Conservation (phyloP, 1,140 invertebrate species). For the Rhopalosiphum padi region DNA sequence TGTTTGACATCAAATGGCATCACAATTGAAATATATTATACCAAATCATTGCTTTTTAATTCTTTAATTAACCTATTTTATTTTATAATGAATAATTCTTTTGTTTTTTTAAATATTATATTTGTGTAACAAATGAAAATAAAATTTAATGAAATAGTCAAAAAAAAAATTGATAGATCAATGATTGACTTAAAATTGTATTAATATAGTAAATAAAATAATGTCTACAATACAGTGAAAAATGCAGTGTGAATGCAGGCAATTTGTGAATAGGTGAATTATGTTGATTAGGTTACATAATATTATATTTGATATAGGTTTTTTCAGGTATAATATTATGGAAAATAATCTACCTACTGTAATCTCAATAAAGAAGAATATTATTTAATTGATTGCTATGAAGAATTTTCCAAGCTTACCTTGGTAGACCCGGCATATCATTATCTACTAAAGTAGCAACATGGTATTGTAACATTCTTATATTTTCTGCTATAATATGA, state of each 20-base stretch:
- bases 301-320: background rate
- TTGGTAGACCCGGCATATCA: constrained; percentile 96
- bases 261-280: background rate
- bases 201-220: background rate
- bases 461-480: constrained; percentile 98
- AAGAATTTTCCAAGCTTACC: constrained; percentile 64
- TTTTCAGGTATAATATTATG: too few species aligned
- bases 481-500: constrained; percentile 95
- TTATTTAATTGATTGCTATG: background rate
- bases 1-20: background rate
- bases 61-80: background rate
- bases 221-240: too few species aligned
- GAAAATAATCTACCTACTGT: background rate
- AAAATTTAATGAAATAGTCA: background rate
- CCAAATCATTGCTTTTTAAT: background rate
- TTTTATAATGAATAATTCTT: background rate
- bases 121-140: background rate
- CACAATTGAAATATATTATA: background rate
- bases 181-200: background rate
- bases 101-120: background rate
- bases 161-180: background rate
- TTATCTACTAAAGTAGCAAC: constrained; percentile 98
- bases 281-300: too few species aligned
- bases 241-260: too few species aligned
- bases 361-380: background rate